Evolutionary conservation across 2,888 invertebrate genomes (phyloP).

Genomic region (Cistogaster globosa): DNA sequence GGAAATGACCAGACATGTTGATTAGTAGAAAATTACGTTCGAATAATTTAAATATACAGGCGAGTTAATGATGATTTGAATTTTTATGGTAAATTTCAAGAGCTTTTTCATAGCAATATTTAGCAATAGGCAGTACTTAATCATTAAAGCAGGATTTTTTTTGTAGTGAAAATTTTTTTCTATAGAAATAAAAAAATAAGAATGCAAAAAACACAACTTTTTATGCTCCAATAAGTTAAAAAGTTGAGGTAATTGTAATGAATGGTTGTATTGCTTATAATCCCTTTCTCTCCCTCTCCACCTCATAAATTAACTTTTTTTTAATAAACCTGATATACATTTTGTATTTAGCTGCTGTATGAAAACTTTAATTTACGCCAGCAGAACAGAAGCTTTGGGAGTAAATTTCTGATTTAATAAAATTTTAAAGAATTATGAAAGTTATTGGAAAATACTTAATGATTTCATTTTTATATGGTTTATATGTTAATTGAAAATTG

Average conservation of each 20-base stretch:
- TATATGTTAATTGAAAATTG: too few relatives aligned
- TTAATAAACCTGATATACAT: neutral
- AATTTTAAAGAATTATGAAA: too few relatives aligned
- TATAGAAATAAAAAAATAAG: conserved; percentile 10
- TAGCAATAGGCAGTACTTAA: neutral
- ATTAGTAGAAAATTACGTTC: conserved; percentile 13
- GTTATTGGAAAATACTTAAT: too few relatives aligned
- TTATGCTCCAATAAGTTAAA: conserved; percentile 64
- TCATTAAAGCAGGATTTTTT: neutral
- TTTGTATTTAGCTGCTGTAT: too few relatives aligned
- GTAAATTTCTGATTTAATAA: too few relatives aligned
- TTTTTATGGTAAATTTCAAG: neutral
- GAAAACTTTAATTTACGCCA: too few relatives aligned
- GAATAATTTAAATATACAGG: neutral
- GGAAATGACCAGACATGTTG: conserved; percentile 24
- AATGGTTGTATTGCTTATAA: neutral
- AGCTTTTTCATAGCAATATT: neutral
- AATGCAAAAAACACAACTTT: conserved; percentile 9
- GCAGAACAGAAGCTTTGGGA: too few relatives aligned
- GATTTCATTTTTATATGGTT: too few relatives aligned
- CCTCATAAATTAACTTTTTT: neutral
- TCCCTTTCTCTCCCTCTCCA: too few relatives aligned
- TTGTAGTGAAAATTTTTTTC: neutral
- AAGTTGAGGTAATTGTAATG: conserved; percentile 39
- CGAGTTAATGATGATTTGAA: conserved; percentile 13